Evolutionary conservation across 64 coral and sea anemone species (phyloP).

Genomic region (Pocillopora damicornis): DNA sequence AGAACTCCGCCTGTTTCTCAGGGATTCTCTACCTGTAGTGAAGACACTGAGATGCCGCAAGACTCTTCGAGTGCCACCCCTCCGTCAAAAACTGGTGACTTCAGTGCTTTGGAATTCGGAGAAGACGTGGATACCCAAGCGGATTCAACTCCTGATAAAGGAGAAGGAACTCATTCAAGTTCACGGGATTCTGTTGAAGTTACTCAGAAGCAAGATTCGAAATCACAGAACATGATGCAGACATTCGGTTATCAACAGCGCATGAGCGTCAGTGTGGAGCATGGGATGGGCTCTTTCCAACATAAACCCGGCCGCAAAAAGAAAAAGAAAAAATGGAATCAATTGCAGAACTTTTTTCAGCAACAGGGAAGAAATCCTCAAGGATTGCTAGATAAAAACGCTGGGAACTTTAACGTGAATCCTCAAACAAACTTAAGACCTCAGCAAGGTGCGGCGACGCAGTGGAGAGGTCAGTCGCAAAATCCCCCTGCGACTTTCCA

Average conservation of each 20-base stretch:
- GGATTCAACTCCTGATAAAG: slow-evolving; percentile 9
- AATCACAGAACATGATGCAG: neutral
- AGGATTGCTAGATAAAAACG: neutral
- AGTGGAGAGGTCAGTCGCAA: slow-evolving; percentile 10
- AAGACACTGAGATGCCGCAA: neutral
- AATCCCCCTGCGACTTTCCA: slow-evolving; percentile 7
- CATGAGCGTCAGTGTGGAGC: slow-evolving; percentile 16
- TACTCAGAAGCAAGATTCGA: neutral
- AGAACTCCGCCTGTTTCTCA: slow-evolving; percentile 4
- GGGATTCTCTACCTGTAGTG: slow-evolving; percentile 22
- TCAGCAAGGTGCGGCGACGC: neutral
- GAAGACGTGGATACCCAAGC: slow-evolving; percentile 3
- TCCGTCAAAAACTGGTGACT: slow-evolving; percentile 1
- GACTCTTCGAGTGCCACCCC: neutral
- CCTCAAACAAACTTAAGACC: slow-evolving; percentile 12
- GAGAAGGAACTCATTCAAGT: neutral
- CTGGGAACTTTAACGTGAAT: neutral
- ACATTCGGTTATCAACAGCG: slow-evolving; percentile 36
- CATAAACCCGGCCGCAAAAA: slow-evolving; percentile 17
- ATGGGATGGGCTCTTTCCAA: neutral
- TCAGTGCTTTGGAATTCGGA: slow-evolving; percentile 24
- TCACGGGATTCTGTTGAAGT: neutral
- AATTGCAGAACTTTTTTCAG: slow-evolving; percentile 11
- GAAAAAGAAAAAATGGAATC: slow-evolving; percentile 43
- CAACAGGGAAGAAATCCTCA: slow-evolving; percentile 8